phyloP scores from a whole-genome alignment of 2,888 invertebrate species.

The Bugula neritina region DNA sequence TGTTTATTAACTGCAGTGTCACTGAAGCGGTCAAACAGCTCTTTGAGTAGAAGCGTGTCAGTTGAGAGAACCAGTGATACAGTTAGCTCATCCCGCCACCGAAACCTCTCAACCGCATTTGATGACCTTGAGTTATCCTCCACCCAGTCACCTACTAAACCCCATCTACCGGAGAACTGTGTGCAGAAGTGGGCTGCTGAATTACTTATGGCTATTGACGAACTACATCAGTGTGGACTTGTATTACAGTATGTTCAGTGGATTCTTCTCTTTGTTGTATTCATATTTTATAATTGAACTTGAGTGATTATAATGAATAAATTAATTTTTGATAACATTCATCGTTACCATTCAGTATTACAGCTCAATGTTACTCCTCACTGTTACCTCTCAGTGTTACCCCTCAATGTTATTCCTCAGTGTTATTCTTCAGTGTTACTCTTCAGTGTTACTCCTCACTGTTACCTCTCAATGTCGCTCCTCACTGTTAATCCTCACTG shows the following conservation, averaged over 20 bases:
- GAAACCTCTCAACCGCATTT: neutral
- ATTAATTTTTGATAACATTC: no score
- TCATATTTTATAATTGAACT: no score
- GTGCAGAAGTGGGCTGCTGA: conserved; percentile 73
- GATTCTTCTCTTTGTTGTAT: neutral
- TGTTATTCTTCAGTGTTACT: no score
- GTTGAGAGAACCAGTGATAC: conserved; percentile 19
- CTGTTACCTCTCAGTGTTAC: no score
- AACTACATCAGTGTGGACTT: conserved; percentile 73
- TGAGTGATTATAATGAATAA: no score
- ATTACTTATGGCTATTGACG: conserved; percentile 69
- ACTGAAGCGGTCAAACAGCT: conserved; percentile 14
- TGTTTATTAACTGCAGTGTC: no score
- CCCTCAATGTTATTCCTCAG: no score
- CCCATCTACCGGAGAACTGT: conserved; percentile 59
- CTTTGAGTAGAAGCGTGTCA: neutral
- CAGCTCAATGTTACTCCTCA: no score
- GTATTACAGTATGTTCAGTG: conserved; percentile 59
- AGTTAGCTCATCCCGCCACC: conserved; percentile 1
- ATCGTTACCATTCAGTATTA: no score
- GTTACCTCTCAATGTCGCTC: no score
- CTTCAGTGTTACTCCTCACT: no score
- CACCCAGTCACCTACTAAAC: conserved; percentile 31
- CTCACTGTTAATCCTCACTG: no score
- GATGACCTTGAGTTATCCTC: neutral